Evolutionary conservation across 1,140 invertebrate genomes (phyloP).

Genomic region (Philopotamus ludificatus): DNA sequence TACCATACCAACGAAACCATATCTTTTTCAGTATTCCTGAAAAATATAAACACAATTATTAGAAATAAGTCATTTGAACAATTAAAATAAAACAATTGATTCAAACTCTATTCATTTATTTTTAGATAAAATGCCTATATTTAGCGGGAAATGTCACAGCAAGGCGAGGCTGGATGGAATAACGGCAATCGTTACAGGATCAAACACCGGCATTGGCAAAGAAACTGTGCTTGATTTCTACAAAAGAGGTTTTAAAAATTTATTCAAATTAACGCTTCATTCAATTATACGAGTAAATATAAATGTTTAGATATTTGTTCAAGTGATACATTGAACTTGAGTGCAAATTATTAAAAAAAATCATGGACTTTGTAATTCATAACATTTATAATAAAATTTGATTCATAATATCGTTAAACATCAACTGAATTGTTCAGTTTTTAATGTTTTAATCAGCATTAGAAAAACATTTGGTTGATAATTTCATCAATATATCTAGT

Average conservation of each 20-base stretch:
- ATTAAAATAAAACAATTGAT: neutral
- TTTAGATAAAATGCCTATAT: slow-evolving; percentile 61
- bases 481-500: too few relatives aligned
- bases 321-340: neutral
- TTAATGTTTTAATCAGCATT: too few relatives aligned
- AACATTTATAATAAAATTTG: too few relatives aligned
- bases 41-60: neutral
- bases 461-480: too few relatives aligned
- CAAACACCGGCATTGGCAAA: slow-evolving; percentile 89
- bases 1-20: too few relatives aligned
- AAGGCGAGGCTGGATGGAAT: slow-evolving; percentile 67
- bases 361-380: too few relatives aligned
- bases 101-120: neutral
- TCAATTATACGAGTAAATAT: neutral
- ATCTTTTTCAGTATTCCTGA: too few relatives aligned
- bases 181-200: slow-evolving; percentile 81
- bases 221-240: slow-evolving; percentile 78
- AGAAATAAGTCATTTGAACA: neutral
- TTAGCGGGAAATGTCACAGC: slow-evolving; percentile 60
- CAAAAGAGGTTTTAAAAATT: slow-evolving; percentile 57
- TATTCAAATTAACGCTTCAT: neutral
- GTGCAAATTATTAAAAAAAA: too few relatives aligned
- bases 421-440: too few relatives aligned
- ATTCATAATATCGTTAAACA: too few relatives aligned
- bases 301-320: neutral